phyloP scores from a whole-genome alignment of 2,113 vertebrate species.

The Motacilla tschutschensis region DNA sequence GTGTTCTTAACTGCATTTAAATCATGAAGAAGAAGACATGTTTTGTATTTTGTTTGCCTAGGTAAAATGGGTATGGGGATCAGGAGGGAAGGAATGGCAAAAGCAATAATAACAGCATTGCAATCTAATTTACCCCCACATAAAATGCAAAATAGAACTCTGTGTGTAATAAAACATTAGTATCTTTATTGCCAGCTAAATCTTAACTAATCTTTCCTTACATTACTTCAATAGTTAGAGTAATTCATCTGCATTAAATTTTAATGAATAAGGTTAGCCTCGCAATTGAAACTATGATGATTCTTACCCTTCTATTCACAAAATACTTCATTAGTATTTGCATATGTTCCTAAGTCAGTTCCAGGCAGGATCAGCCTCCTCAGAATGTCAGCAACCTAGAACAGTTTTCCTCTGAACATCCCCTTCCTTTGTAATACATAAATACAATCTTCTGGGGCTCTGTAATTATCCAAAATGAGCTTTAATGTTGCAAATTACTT shows the following conservation, averaged over 20 bases:
- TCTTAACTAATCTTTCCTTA: slow-evolving; percentile 73
- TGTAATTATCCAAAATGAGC: slow-evolving; percentile 76
- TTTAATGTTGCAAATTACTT: slow-evolving; percentile 71
- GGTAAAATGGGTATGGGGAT: slow-evolving; percentile 36
- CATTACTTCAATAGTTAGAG: slow-evolving; percentile 63
- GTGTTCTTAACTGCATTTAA: slow-evolving; percentile 10
- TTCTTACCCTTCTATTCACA: slow-evolving; percentile 28
- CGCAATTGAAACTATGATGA: not conserved
- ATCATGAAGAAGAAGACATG: not conserved
- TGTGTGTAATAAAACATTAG: slow-evolving; percentile 63
- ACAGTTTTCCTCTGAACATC: slow-evolving; percentile 59
- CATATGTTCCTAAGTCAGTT: slow-evolving; percentile 36
- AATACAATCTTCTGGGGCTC: slow-evolving; percentile 71
- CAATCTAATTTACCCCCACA: slow-evolving; percentile 62
- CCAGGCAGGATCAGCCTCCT: slow-evolving; percentile 42
- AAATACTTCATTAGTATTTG: slow-evolving; percentile 46
- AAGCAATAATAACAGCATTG: slow-evolving; percentile 52
- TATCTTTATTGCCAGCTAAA: slow-evolving; percentile 65
- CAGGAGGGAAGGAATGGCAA: not conserved
- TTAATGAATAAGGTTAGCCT: slow-evolving; percentile 56
- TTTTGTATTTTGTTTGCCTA: slow-evolving; percentile 5
- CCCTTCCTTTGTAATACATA: slow-evolving; percentile 66
- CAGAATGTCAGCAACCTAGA: slow-evolving; percentile 58
- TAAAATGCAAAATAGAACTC: slow-evolving; percentile 67
- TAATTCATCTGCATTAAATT: slow-evolving; percentile 61